Evolutionary conservation across 92 coral and sea anemone species (phyloP), one percentile per base, ranked within the genome.

Genomic region (Porites rus): DNA sequence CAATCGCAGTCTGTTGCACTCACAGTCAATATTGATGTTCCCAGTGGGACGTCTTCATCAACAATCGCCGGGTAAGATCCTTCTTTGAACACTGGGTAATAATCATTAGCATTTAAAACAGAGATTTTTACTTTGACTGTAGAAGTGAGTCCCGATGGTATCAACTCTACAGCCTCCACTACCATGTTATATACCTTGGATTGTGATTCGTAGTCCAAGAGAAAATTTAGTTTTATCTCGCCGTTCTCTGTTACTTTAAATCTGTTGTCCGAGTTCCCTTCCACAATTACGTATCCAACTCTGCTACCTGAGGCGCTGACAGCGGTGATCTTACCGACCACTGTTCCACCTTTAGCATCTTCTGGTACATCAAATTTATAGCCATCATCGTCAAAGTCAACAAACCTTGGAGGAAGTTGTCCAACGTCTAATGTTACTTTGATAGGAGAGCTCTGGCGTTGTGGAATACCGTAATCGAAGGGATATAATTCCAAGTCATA

Each of bases 1-100:
- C 99, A 96, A 66, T 96, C 99, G 62, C 98, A 93, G 80, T 96
- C 99, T n/a, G 80, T 90, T 25, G 98, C 99, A 17, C 87, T n/a
- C 4, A 94, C 97, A n/a, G 87, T 86, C 51, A 91, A 54, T n/a
- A 96, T 92, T 2, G 89, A 71, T 61, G 87, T 91, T 59, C 99
- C 98, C 11, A 83, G 52, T 2, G 87, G 71, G 56, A 69, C 76
- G 54, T 92, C 91, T 65, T 96, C 99, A 58, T 53, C 66, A 5
- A 96, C 84, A 8, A 86, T 82, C 51, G 88, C 93, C 64, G 21
- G 59, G 90, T 93, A 94, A 3, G 90, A 80, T 50, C 90, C 84
- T 52, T 84, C 68, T n/a, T 88, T 65, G 67, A 96, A 96, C n/a
- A 18, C 80, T 54, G 99, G 95, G 24, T 86, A 79, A 62, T 89